A percentile compares a stretch with the other conserved stretches of the same genome.
phyloP scores from a whole-genome alignment of 1,140 invertebrate species.

The Helicoverpa armigera region DNA sequence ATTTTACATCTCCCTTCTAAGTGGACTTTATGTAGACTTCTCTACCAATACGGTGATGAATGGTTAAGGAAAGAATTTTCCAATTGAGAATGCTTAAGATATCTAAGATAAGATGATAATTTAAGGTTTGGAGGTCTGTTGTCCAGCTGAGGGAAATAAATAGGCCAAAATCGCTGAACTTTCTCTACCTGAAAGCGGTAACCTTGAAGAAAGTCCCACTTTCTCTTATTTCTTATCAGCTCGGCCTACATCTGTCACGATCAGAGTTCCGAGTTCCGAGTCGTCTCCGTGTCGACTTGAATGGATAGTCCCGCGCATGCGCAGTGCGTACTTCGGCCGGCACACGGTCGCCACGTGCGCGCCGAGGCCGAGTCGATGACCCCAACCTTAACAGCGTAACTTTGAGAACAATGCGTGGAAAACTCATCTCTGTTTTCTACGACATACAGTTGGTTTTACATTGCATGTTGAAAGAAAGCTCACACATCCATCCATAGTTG shows the following conservation, averaged over 20 bases:
- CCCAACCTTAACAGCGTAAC: background rate
- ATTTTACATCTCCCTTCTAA: too few species aligned
- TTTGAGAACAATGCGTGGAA: background rate
- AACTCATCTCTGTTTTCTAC: background rate
- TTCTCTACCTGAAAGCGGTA: too few species aligned
- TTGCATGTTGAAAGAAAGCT: background rate
- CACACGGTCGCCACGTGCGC: constrained; percentile 25
- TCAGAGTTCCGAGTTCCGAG: background rate
- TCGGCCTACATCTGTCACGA: background rate
- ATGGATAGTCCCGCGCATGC: constrained; percentile 11
- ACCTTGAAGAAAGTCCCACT: background rate
- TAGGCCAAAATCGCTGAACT: too few species aligned
- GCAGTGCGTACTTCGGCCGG: background rate
- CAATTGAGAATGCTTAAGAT: too few species aligned
- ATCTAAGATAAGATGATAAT: too few species aligned
- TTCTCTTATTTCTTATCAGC: background rate
- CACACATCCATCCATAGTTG: background rate
- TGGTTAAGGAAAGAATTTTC: too few species aligned
- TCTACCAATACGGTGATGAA: too few species aligned
- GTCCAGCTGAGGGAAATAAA: too few species aligned
- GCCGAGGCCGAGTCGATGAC: constrained; percentile 6
- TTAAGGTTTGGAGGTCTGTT: too few species aligned
- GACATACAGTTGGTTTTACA: background rate
- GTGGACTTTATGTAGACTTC: too few species aligned
- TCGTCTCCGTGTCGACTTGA: background rate